These are phyloP conservation scores for Pangasius krempfi DNA, from an alignment of 2,797 vertebrate genomes.

Conservation along the genomic window DNA sequence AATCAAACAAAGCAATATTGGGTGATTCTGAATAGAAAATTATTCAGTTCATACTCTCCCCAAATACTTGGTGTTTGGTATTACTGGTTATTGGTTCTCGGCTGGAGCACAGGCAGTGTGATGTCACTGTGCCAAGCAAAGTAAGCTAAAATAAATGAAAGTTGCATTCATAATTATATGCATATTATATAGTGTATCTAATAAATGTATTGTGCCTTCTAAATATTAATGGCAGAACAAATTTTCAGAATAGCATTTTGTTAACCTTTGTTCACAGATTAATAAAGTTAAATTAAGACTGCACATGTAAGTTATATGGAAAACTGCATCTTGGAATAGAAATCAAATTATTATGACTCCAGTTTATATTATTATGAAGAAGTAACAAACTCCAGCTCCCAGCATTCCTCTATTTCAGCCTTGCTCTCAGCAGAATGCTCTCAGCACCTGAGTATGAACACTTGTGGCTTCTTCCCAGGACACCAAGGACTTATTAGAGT, in stretches of 20 bases:
- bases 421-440: background rate
- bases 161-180: background rate
- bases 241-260: background rate
- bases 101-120: slow-evolving; percentile 19
- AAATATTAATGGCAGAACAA: background rate
- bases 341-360: background rate
- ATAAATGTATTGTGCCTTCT: background rate
- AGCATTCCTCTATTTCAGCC: background rate
- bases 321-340: background rate
- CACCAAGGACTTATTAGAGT: background rate
- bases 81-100: slow-evolving; percentile 16
- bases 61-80: slow-evolving; percentile 5
- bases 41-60: background rate
- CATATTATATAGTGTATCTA: background rate
- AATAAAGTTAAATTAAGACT: background rate
- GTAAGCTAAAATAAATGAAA: slow-evolving; percentile 59
- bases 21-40: slow-evolving; percentile 17
- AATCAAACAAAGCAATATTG: slow-evolving; percentile 48
- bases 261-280: background rate
- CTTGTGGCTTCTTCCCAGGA: background rate
- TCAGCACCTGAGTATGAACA: background rate
- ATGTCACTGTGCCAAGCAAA: background rate
- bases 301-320: background rate
- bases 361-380: background rate
- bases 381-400: background rate